Base-by-base conservation (phyloP, 1,140 invertebrate genomes). In the Cyphomyrmex costatus region DNA sequence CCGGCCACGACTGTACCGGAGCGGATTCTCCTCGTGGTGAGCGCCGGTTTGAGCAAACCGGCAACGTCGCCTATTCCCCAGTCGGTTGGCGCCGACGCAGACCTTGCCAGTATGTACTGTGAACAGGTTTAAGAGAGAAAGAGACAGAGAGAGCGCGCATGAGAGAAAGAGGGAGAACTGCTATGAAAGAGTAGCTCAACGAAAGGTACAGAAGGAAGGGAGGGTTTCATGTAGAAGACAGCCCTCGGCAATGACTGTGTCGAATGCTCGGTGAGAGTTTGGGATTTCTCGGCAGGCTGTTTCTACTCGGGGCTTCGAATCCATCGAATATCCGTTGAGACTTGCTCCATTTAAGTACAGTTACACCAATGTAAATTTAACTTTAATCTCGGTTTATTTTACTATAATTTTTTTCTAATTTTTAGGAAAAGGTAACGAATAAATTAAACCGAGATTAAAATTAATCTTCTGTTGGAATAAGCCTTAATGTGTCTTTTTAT, bases 11-110 rank as follows among this genome's bases (percentile, higher is more conserved):
- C 71, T 87, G 85, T 80, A 79, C 65, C 85, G 87, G 42, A 76
- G 88, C 88, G n/a, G 21, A 1, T n/a, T 80, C 87, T 91, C 92
- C 91, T 92, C 91, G 92, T 92, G 89, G 87, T 87, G 78, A 73
- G 74, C 83, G 10, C 71, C 76, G 74, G 19, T 56, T 36, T 53
- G 60, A 7, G 24, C 63, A 21, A 80, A 21, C 27, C 49, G 89
- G 85, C 89, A 90, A 88, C 87, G 42, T 33, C 61, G 88, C 71
- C 36, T 71, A 74, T 61, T 77, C 53, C 49, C 61, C 85, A 77
- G 53, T 51, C 77, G 27, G 12, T 30, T 16, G 61, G 86, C 83
- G 86, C 79, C 90, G 89, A 88, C 86, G 88, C 85, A 83, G 77
- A 82, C 66, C 70, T 80, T 61, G 21, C 77, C 80, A 90, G 91